phyloP scores from a whole-genome alignment of 2,113 vertebrate species.

The Indicator indicator region DNA sequence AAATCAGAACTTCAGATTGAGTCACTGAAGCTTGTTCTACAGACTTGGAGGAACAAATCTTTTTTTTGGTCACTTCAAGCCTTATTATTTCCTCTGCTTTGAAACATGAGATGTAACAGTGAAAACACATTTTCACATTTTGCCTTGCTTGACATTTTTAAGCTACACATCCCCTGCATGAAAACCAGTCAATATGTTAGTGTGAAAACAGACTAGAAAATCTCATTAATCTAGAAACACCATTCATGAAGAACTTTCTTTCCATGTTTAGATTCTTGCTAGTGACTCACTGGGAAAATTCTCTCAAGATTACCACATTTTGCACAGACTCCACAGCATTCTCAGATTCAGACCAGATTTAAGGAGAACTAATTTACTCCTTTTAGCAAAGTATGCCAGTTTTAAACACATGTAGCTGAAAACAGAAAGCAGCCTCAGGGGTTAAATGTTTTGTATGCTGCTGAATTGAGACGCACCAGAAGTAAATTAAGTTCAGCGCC shows the following conservation, averaged over 20 bases:
- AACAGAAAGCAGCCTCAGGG: neutral
- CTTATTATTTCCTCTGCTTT: constrained; percentile 1
- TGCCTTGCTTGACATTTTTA: neutral
- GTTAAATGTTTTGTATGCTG: neutral
- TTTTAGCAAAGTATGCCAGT: neutral
- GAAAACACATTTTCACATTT: neutral
- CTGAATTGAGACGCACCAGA: neutral
- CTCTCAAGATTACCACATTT: neutral
- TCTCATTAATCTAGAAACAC: neutral
- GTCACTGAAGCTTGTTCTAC: neutral
- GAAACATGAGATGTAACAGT: neutral
- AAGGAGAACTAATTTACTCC: neutral
- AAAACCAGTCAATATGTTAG: constrained; percentile 7
- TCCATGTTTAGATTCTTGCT: neutral
- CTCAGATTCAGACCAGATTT: neutral
- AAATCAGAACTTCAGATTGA: neutral
- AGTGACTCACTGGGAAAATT: neutral
- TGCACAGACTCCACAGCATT: neutral
- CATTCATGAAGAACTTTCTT: neutral
- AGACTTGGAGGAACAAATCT: neutral
- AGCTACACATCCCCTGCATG: neutral
- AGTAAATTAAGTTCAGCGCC: neutral
- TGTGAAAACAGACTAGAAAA: constrained; percentile 12
- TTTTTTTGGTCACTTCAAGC: neutral
- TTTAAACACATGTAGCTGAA: neutral